These are phyloP conservation scores for Zygaena filipendulae DNA, from an alignment of 2,888 invertebrate genomes.

Conservation along the genomic window DNA sequence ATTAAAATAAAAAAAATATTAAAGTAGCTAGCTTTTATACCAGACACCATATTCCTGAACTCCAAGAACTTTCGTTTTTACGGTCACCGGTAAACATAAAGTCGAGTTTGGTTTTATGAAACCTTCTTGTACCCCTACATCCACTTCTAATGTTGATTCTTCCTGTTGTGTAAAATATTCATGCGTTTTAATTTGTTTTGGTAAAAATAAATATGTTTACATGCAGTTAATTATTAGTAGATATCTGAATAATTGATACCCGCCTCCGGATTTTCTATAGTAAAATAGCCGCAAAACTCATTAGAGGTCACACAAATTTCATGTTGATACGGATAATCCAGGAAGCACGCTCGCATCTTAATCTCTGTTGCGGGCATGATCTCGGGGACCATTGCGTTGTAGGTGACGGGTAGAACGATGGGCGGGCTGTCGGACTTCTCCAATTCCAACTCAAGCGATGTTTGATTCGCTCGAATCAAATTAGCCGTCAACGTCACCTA, in stretches of 20 bases:
- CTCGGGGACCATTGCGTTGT: constrained; percentile 56
- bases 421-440: constrained; percentile 68
- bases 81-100: constrained; percentile 42
- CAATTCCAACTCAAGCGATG: constrained; percentile 60
- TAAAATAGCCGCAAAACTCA: constrained; percentile 58
- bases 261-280: constrained; percentile 40
- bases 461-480: constrained; percentile 48
- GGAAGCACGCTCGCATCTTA: constrained; percentile 65
- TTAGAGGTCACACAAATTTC: constrained; percentile 55
- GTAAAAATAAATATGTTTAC: too few relatives aligned
- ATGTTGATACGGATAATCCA: constrained; percentile 62
- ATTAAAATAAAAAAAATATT: neutral
- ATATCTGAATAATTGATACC: too few relatives aligned
- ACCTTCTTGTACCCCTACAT: constrained; percentile 39
- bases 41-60: constrained; percentile 42
- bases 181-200: too few relatives aligned
- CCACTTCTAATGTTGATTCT: constrained; percentile 31
- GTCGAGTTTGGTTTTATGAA: constrained; percentile 51
- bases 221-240: too few relatives aligned
- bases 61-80: constrained; percentile 53
- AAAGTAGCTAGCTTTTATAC: constrained; percentile 23
- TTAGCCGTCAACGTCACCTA: constrained; percentile 69
- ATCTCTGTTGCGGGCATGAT: constrained; percentile 60
- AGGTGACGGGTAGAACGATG: constrained; percentile 59
- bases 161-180: too few relatives aligned